Conservation (phyloP, 2,113 vertebrate species). For the Excalfactoria chinensis region DNA sequence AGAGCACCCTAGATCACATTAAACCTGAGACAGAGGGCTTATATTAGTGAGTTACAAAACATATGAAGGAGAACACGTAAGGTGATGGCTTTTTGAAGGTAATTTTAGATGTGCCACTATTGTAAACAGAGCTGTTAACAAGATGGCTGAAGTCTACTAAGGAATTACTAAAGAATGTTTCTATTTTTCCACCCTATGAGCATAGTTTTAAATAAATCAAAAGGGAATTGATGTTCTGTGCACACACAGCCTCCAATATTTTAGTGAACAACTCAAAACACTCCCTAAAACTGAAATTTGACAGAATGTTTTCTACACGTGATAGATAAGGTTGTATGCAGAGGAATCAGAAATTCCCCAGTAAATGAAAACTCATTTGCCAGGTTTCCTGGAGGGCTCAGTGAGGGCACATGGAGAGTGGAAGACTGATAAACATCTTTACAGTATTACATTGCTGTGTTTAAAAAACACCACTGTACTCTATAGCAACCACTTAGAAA, state of each 20-base stretch:
- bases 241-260: background rate
- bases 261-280: background rate
- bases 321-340: background rate
- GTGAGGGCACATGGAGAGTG: background rate
- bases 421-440: background rate
- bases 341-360: background rate
- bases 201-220: background rate
- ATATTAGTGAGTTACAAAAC: background rate
- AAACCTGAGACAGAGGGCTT: background rate
- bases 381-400: background rate
- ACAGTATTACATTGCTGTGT: background rate
- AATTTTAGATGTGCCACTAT: background rate
- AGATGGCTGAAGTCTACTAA: background rate
- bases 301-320: background rate
- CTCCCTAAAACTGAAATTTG: background rate
- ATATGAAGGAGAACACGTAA: background rate
- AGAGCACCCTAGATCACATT: background rate
- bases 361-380: background rate
- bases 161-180: background rate
- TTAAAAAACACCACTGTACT: background rate
- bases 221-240: background rate
- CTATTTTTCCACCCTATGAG: background rate
- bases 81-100: background rate
- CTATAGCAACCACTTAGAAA: background rate
- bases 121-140: conserved; percentile 19